Percentiles rank a stretch among this genome's conserved stretches.
Evolutionary conservation across 2,888 invertebrate genomes (phyloP).

Genomic region (Parelbella ahira): DNA sequence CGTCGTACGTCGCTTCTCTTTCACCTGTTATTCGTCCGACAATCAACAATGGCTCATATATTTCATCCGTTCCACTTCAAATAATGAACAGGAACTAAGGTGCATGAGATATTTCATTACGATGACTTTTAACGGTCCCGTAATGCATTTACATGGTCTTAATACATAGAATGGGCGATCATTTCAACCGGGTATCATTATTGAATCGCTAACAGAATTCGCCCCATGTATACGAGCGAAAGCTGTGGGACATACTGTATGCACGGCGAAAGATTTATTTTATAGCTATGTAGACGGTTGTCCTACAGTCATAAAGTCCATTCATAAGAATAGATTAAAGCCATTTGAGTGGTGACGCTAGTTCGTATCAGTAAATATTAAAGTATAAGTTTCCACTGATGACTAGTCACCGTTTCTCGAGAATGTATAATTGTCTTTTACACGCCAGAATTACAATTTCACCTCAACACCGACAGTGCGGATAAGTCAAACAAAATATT

Average conservation of each 20-base stretch:
- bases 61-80: conserved; percentile 24
- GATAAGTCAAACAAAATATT: no score
- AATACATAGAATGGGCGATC: conserved; percentile 30
- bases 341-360: no score
- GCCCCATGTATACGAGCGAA: conserved; percentile 30
- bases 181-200: conserved; percentile 32
- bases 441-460: no score
- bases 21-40: background rate
- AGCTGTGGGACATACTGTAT: conserved; percentile 14
- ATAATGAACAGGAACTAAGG: conserved; percentile 27
- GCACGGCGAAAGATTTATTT: conserved; percentile 16
- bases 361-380: no score
- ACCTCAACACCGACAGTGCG: no score
- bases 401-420: no score
- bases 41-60: no score
- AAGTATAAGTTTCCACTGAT: no score
- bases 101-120: conserved; percentile 23
- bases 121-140: conserved; percentile 20
- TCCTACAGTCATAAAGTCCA: conserved; percentile 13
- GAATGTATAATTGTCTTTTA: no score
- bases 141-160: conserved; percentile 24
- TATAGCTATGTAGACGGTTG: conserved; percentile 12
- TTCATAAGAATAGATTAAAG: no score
- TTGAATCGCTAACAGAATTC: conserved; percentile 29
- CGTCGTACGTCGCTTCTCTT: background rate